A percentile compares a stretch with the other conserved stretches of the same genome.
phyloP scores from a whole-genome alignment of 2,888 invertebrate species.

The Caenorhabditis becei region DNA sequence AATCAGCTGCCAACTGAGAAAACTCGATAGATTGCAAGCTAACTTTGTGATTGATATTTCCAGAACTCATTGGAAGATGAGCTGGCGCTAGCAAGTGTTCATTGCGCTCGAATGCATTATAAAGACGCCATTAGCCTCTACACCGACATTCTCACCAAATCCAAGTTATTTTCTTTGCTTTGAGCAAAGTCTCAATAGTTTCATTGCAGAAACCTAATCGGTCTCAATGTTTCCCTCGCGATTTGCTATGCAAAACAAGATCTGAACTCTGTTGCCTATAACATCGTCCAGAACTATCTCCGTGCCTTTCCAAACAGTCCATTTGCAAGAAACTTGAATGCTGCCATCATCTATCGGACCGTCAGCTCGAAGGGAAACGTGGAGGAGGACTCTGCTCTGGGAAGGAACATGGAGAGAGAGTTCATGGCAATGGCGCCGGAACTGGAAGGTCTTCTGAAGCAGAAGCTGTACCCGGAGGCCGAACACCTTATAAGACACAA shows the following conservation, averaged over 20 bases:
- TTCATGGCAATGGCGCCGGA: conserved; percentile 17
- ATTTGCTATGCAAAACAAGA: conserved; percentile 98
- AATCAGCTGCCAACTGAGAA: too few relatives aligned
- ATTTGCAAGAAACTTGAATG: conserved; percentile 94
- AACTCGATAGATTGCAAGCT: too few relatives aligned
- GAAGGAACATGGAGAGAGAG: conserved; percentile 26
- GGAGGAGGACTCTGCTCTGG: conserved; percentile 56
- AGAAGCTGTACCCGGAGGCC: conserved; percentile 86
- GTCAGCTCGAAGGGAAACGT: conserved; percentile 86
- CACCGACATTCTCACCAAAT: conserved; percentile 92
- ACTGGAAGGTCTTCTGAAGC: conserved; percentile 51
- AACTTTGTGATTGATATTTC: conserved; percentile 16
- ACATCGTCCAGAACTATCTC: conserved; percentile 85
- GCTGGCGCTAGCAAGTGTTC: conserved; percentile 94
- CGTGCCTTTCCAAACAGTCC: conserved; percentile 94
- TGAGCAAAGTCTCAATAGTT: not conserved
- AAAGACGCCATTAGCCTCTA: conserved; percentile 99
- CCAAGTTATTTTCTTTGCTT: conserved; percentile 86
- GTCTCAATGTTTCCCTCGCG: conserved; percentile 96
- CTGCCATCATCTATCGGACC: conserved; percentile 89
- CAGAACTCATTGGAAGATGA: conserved; percentile 93
- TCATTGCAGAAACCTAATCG: conserved; percentile 88
- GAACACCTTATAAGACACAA: conserved; percentile 95
- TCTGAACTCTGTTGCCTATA: conserved; percentile 96
- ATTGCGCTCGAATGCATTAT: conserved; percentile 95